Evolutionary conservation across 2,797 vertebrate genomes (phyloP).

Genomic region (Sciurus carolinensis): DNA sequence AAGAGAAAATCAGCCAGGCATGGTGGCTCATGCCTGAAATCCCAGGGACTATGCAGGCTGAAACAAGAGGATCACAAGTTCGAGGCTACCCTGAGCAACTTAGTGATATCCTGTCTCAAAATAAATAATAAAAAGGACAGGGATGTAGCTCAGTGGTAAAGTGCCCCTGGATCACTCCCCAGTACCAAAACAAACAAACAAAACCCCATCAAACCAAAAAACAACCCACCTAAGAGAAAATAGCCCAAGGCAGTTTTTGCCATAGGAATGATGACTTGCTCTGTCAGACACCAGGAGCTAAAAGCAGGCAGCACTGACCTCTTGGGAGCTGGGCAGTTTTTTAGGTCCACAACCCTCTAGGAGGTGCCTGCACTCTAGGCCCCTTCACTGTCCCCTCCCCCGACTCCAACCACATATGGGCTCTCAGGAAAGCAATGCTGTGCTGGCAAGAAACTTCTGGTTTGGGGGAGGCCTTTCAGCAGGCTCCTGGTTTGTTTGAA

Average conservation of each 20-base stretch:
- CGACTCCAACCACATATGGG: neutral
- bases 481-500: slow-evolving; percentile 2
- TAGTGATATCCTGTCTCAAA: too few species aligned
- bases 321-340: neutral
- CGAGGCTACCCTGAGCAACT: too few species aligned
- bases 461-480: neutral
- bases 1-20: neutral
- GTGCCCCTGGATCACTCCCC: neutral
- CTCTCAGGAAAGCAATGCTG: neutral
- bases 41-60: too few species aligned
- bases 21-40: too few species aligned
- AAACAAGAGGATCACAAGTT: too few species aligned
- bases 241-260: slow-evolving; percentile 56
- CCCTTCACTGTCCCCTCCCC: fast-evolving
- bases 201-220: neutral
- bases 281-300: slow-evolving; percentile 44
- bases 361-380: neutral
- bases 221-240: neutral
- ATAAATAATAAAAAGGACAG: too few species aligned
- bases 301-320: slow-evolving; percentile 5
- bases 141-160: neutral
- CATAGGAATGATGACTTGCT: slow-evolving; percentile 45
- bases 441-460: neutral
- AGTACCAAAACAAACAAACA: neutral
- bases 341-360: neutral